Conservation (phyloP, 2,797 vertebrate genomes). For the Poeciliopsis infans region DNA sequence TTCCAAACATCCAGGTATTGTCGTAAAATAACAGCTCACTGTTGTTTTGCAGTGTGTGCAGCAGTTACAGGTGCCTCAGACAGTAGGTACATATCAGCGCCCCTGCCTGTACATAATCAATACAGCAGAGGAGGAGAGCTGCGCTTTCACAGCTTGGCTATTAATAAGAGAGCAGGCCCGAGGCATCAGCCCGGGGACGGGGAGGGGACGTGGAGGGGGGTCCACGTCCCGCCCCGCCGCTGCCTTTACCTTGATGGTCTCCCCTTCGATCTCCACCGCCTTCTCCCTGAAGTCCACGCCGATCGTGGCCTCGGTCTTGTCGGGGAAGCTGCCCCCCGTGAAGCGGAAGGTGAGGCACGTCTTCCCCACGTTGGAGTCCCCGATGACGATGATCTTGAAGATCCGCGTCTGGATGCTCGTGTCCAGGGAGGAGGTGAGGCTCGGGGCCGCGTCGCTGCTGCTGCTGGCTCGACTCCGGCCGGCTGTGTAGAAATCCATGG, state of each 20-base stretch:
- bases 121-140: not conserved
- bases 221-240: constrained; percentile 35
- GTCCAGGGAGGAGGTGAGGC: constrained; percentile 77
- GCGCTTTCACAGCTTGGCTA: not conserved
- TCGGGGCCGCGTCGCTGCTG: constrained; percentile 56
- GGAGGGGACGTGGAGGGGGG: constrained; percentile 6
- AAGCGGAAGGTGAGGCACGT: constrained; percentile 98
- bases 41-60: too few relatives aligned
- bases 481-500: constrained; percentile 66
- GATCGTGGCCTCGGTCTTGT: constrained; percentile 97
- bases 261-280: constrained; percentile 92
- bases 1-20: too few relatives aligned
- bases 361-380: constrained; percentile 97
- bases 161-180: constrained; percentile 18
- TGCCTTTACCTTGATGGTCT: constrained; percentile 92
- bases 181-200: constrained; percentile 33
- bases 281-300: constrained; percentile 97
- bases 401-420: constrained; percentile 91
- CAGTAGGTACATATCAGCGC: too few relatives aligned
- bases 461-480: constrained; percentile 66
- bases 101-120: too few relatives aligned
- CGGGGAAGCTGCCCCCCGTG: constrained; percentile 93
- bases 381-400: constrained; percentile 98
- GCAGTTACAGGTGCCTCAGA: too few relatives aligned
- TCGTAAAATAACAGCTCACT: too few relatives aligned